Evolutionary conservation across 2,888 invertebrate species (phyloP).

Genomic region (Cremastinae sp.): DNA sequence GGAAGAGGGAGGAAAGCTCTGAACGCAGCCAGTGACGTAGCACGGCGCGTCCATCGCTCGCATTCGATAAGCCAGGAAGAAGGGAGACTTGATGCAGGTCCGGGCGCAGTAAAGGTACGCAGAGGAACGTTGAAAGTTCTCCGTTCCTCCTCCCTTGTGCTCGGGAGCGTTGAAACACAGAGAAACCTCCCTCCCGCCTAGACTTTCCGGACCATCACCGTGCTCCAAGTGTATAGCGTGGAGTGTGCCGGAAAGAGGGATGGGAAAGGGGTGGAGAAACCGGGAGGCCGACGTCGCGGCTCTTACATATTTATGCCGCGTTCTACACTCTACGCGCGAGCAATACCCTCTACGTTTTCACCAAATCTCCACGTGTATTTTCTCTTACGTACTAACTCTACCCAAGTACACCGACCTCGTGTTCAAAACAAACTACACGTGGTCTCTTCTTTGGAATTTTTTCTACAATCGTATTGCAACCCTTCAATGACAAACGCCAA

Average conservation of each 20-base stretch:
- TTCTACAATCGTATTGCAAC: constrained; percentile 11
- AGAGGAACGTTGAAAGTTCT: constrained; percentile 38
- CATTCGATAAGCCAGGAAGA: constrained; percentile 14
- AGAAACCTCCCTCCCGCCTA: constrained; percentile 1
- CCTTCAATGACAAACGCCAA: too few relatives aligned
- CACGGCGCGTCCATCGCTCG: constrained; percentile 42
- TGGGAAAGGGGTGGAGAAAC: constrained; percentile 40
- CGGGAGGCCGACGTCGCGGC: constrained; percentile 70
- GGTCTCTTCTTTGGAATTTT: constrained; percentile 17
- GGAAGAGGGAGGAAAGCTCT: constrained; percentile 10
- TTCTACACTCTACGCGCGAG: constrained; percentile 70
- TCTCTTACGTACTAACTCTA: constrained; percentile 1
- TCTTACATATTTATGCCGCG: constrained; percentile 80
- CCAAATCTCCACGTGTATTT: constrained; percentile 40
- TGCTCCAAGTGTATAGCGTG: constrained; percentile 13
- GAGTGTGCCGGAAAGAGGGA: constrained; percentile 13
- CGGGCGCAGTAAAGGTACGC: constrained; percentile 46
- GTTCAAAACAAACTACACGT: constrained; percentile 51
- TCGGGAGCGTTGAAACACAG: constrained; percentile 3
- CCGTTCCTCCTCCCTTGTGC: constrained; percentile 19
- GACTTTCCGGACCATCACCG: constrained; percentile 20
- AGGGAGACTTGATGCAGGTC: constrained; percentile 62
- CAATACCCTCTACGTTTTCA: constrained; percentile 58
- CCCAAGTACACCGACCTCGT: constrained; percentile 45
- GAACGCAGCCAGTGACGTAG: constrained; percentile 61